Conservation (phyloP, 2,888 invertebrate species). For the Bursaphelenchus okinawaensis region DNA sequence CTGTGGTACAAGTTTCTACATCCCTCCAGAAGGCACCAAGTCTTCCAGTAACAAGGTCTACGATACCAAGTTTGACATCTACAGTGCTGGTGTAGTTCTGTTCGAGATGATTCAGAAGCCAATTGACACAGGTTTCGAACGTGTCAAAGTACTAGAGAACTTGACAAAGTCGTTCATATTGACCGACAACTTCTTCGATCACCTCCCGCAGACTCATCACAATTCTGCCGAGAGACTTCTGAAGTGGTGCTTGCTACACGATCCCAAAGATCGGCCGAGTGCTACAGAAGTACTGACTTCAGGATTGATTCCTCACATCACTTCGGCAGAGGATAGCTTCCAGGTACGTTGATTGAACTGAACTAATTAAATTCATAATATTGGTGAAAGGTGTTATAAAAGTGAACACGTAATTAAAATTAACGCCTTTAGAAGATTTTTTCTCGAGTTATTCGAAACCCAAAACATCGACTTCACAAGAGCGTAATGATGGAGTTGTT, state of each 20-base stretch:
- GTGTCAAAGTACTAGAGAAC: constrained; percentile 69
- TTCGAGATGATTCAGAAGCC: constrained; percentile 80
- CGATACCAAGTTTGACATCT: constrained; percentile 68
- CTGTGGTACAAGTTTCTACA: constrained; percentile 89
- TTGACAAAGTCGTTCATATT: constrained; percentile 16
- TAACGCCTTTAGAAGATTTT: constrained; percentile 20
- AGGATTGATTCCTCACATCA: constrained; percentile 37
- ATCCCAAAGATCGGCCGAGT: constrained; percentile 37
- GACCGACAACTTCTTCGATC: constrained; percentile 22
- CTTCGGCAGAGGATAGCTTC: constrained; percentile 35
- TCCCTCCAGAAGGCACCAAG: constrained; percentile 79
- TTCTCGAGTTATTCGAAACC: constrained; percentile 20
- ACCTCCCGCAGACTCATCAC: constrained; percentile 17
- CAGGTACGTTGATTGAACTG: constrained; percentile 23
- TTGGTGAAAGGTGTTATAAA: neutral
- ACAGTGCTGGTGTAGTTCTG: constrained; percentile 64
- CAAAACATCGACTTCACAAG: constrained; percentile 22
- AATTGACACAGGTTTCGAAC: constrained; percentile 80
- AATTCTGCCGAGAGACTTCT: constrained; percentile 26
- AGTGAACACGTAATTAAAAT: neutral
- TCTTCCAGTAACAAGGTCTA: constrained; percentile 22
- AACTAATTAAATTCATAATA: too few relatives aligned
- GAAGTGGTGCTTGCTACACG: constrained; percentile 31
- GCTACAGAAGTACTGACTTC: constrained; percentile 34
- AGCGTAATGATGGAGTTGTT: constrained; percentile 32